Conservation (phyloP, 2,797 vertebrate genomes). For the Cirrhinus mrigala region DNA sequence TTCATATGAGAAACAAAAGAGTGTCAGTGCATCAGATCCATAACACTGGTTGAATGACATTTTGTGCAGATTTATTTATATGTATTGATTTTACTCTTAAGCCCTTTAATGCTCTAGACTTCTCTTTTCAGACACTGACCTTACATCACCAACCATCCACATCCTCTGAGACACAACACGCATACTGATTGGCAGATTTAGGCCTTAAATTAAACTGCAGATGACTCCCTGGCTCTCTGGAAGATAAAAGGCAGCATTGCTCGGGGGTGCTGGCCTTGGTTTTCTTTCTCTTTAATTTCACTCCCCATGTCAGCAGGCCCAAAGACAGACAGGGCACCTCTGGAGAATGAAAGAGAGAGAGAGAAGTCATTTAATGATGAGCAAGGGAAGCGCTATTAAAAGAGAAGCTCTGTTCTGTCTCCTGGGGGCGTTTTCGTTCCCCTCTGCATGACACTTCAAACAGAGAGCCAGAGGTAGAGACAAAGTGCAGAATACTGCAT, state of each 20-base stretch:
- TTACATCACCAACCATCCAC: neutral
- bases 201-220: conserved; percentile 20
- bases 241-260: neutral
- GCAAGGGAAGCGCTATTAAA: conserved; percentile 16
- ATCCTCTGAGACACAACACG: conserved; percentile 5
- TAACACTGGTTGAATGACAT: neutral
- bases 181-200: conserved; percentile 14
- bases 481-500: neutral
- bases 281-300: conserved; percentile 26
- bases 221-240: conserved; percentile 16
- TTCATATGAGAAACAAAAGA: neutral
- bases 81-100: neutral
- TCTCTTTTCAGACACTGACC: conserved; percentile 1
- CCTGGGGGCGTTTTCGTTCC: neutral
- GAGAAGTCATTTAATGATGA: conserved; percentile 12
- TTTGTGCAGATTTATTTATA: neutral
- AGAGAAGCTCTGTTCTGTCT: neutral
- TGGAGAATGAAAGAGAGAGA: neutral
- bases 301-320: neutral
- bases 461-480: neutral
- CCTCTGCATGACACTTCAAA: neutral
- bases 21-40: neutral
- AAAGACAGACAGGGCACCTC: conserved; percentile 5
- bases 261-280: neutral
- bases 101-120: neutral